Base-by-base conservation (phyloP, 2,113 vertebrate genomes). In the Hylia prasina region DNA sequence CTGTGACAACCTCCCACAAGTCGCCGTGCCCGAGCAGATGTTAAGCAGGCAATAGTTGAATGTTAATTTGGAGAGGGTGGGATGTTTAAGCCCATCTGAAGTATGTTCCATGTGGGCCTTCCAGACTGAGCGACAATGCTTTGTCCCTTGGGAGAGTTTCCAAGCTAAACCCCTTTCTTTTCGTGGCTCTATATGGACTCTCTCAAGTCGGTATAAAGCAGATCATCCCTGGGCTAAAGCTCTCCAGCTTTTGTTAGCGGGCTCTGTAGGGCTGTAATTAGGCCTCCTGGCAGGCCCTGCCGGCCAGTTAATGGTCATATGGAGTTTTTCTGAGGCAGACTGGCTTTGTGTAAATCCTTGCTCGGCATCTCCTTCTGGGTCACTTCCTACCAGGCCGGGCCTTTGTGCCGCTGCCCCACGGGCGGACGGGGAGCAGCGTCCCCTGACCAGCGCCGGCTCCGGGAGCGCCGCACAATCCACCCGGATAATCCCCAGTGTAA, bases 221-320 rank as follows among this genome's bases (percentile, higher is more conserved):
- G 99, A 99, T 99, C 99, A 99, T 99, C 99, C 98, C 98, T 98
- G 98, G 98, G 98, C 99, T 99, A 99, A 99, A 99, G 98, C 99
- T 98, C 98, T 98, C 98, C 98, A 98, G 98, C 98, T 98, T 99
- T 99, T 99, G 99, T 99, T 98, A 98, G 98, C 98, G 98, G 99
- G 99, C 99, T 99, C 99, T 98, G 99, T 98, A 98, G 98, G 98
- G 98, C 99, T 99, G 98, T 99, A 99, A 99, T 99, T 98, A 99
- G 99, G 98, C 99, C 99, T 99, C 98, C 98, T 98, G 99, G 99
- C 99, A 99, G 98, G 98, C 98, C 99, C 98, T 98, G 98, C 98
- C 98, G 99, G 98, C 98, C 98, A 96, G 98, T 98, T 99, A 98
- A 98, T 98, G 97, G 98, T 99, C 99, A 99, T 98, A 98, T 98